Base-by-base conservation (phyloP, 1,140 invertebrate species). In the Oppia nitens region DNA sequence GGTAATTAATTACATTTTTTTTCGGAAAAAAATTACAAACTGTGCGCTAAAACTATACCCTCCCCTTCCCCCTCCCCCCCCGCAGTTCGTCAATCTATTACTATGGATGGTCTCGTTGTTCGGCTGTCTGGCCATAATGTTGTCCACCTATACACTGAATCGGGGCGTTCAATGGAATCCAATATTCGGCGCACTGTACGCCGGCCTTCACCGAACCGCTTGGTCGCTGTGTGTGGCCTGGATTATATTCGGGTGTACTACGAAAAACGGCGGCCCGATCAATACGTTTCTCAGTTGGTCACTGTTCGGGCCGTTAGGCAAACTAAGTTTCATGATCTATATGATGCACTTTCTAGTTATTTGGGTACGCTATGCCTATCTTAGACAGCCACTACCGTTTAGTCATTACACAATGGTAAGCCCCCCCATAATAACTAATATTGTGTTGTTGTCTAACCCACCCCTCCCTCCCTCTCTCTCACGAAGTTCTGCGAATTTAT, bases 261-360 rank as follows among this genome's bases (percentile, higher is more conserved):
- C 68, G 52, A 67, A 66, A 12, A 47, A 64, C 56, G 65, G 63
- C 32, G 62, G 66, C 61, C 68, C 75, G 27, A 81, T 86, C 23
- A 79, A 82, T 55, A 79, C 76, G 0, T 71, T 89, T 23, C 74
- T 94, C 21, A 88, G 85, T 0, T 85, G 85, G 70, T 77, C 79
- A 45, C 78, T 83, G 0, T 77, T 88, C 47, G 78, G 88, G 63
- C 88, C 89, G 0, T 73, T 93, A n/a, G 86, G 84, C 63, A 77
- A 88, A 53, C 77, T 94, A 32, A 90, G 88, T 1, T 94, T 91
- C 71, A 85, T 85, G 68, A 83, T 87, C 9, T 95, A 93, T 70
- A 77, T 94, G 25, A 78, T 93, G 14, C 89, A 94, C 73, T 85
- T 88, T 47, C 83, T 81, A 17, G 78, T 80, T 45, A 85, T 61